Conservation (phyloP, 1,140 invertebrate species). For the Macrobrachium rosenbergii region DNA sequence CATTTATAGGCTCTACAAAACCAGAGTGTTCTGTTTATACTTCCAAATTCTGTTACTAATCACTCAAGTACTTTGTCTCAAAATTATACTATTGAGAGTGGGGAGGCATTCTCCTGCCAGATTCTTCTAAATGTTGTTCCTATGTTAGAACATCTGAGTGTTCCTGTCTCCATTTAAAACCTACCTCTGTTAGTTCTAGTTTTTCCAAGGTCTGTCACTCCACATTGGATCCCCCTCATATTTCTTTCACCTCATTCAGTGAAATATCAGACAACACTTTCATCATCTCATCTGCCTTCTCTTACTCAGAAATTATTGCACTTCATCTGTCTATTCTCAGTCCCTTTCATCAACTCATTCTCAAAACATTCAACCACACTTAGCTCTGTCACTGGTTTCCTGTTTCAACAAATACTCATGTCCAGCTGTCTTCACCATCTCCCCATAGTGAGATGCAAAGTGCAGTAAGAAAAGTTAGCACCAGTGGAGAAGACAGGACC, state of each 20-base stretch:
- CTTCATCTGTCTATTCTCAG: constrained; percentile 5
- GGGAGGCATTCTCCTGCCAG: too few species aligned
- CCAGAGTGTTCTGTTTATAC: too few species aligned
- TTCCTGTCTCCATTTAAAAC: too few species aligned
- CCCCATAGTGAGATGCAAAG: background rate
- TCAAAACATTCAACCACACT: background rate
- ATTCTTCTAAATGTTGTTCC: too few species aligned
- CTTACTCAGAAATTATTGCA: background rate
- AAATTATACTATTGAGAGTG: too few species aligned
- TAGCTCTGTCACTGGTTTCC: background rate
- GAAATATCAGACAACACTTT: background rate
- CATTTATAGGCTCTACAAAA: too few species aligned
- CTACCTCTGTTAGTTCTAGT: too few species aligned
- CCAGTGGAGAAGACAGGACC: too few species aligned
- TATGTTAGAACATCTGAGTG: too few species aligned
- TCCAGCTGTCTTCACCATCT: background rate
- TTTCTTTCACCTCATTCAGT: background rate
- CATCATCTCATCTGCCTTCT: background rate
- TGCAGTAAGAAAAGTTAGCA: too few species aligned
- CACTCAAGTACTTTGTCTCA: too few species aligned
- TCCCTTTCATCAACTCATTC: background rate
- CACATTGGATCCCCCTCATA: background rate
- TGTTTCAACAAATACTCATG: background rate
- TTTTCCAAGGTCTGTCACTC: background rate
- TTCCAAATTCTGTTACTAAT: too few species aligned